Base-by-base conservation (phyloP, 2,797 vertebrate genomes). In the Mus caroli region DNA sequence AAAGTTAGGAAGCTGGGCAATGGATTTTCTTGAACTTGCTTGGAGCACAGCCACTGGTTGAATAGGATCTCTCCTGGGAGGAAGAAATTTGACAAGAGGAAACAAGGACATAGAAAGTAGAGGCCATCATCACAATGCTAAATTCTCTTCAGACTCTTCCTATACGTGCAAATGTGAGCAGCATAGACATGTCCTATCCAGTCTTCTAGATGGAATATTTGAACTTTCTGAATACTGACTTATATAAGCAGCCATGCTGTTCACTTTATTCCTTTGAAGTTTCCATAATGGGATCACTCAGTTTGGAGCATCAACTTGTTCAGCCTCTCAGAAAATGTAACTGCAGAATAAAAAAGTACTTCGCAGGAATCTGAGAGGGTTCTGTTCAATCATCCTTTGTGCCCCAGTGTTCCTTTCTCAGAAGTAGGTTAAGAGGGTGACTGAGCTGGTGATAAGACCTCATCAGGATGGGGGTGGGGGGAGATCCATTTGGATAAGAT, bases 201-300 rank as follows among this genome's bases (percentile, higher is more conserved):
- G 87, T 64, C 52, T 92, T 90, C 84, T 89, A 26, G 73, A 58
- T 62, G 50, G 80, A 92, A 86, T 67, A 79, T 78, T 96, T 95
- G 75, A 93, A 92, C 56, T 96, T 97, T 79, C 80, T 50, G 80
- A 96, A 86, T 82, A 54, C 52, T 84, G 69, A 73, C 89, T 87
- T 78, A 64, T 40, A 22, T 40, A 89, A 80, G 67, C 46, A 94
- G 80, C 73, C 24, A 13, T 37, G 73, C 69, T 79, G 52, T 92
- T 93, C 77, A 11, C 82, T 91, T 88, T 93, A 92, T 79, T 92
- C 60, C 77, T 95, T 94, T 80, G 69, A 94, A 84, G 76, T 90
- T 91, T 91, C 88, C n/a, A 52, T 96, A 86, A 91, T 71, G 34
- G 86, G 86, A 95, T 95, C 94, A 46, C 67, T 83, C 60, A 14